Conservation (phyloP, 2,888 invertebrate genomes). For the Dugesia japonica region DNA sequence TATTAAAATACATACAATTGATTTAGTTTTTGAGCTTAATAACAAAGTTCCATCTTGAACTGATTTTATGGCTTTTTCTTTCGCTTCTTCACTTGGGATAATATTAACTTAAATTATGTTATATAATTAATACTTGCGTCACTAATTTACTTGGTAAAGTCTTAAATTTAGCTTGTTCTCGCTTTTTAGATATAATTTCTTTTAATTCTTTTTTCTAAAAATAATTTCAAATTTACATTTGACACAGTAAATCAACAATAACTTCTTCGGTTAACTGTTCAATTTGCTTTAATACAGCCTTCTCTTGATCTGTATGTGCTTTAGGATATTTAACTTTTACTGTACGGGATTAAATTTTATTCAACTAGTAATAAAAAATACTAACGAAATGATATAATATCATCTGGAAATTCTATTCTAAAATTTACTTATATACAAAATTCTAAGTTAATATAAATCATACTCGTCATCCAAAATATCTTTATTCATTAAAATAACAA, state of each 20-base stretch:
- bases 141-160: neutral
- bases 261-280: neutral
- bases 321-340: neutral
- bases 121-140: no score
- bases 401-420: constrained; percentile 6
- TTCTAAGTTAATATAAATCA: neutral
- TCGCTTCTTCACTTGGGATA: neutral
- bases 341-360: neutral
- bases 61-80: neutral
- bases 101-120: constrained; percentile 7
- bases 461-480: neutral
- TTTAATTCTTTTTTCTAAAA: constrained; percentile 14
- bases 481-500: neutral
- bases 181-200: neutral
- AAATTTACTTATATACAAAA: neutral
- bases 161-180: neutral
- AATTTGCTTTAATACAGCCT: neutral
- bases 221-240: no score
- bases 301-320: constrained; percentile 3
- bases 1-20: neutral
- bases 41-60: neutral
- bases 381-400: neutral
- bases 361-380: neutral
- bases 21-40: neutral
- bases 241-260: no score